phyloP scores from a whole-genome alignment of 2,888 invertebrate genomes.

The Limenitis camilla region DNA sequence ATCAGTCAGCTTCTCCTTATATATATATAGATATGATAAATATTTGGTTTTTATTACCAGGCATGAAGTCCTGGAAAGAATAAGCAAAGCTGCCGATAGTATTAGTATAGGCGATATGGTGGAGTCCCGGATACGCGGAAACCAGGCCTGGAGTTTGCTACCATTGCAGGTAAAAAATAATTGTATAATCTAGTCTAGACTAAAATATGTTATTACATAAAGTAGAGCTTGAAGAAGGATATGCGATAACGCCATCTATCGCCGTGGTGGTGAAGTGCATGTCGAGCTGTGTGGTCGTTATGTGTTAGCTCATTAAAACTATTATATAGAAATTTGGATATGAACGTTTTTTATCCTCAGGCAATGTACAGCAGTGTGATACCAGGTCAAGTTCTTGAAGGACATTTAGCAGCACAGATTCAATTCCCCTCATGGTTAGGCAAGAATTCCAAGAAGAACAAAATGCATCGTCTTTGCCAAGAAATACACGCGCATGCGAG shows the following conservation, averaged over 20 bases:
- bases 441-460: slow-evolving; percentile 89
- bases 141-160: slow-evolving; percentile 90
- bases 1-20: too few relatives aligned
- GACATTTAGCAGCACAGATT: slow-evolving; percentile 84
- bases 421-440: slow-evolving; percentile 98
- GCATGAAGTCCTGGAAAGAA: slow-evolving; percentile 65
- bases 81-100: slow-evolving; percentile 88
- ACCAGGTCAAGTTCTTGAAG: slow-evolving; percentile 90
- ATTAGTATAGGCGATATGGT: slow-evolving; percentile 90
- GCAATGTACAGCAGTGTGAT: slow-evolving; percentile 93
- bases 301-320: too few relatives aligned
- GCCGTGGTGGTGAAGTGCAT: too few relatives aligned
- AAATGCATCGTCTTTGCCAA: slow-evolving; percentile 86
- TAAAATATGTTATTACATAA: neutral
- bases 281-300: too few relatives aligned
- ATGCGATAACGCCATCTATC: too few relatives aligned
- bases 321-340: too few relatives aligned
- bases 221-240: too few relatives aligned
- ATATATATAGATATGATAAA: too few relatives aligned
- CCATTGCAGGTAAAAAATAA: slow-evolving; percentile 75
- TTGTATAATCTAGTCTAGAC: neutral
- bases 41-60: neutral
- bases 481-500: slow-evolving; percentile 91
- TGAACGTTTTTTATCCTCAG: slow-evolving; percentile 61
- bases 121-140: slow-evolving; percentile 85